Percentiles rank a stretch among this genome's conserved stretches.
Evolutionary conservation across 2,797 vertebrate genomes (phyloP).

Genomic region (Capromys pilorides): DNA sequence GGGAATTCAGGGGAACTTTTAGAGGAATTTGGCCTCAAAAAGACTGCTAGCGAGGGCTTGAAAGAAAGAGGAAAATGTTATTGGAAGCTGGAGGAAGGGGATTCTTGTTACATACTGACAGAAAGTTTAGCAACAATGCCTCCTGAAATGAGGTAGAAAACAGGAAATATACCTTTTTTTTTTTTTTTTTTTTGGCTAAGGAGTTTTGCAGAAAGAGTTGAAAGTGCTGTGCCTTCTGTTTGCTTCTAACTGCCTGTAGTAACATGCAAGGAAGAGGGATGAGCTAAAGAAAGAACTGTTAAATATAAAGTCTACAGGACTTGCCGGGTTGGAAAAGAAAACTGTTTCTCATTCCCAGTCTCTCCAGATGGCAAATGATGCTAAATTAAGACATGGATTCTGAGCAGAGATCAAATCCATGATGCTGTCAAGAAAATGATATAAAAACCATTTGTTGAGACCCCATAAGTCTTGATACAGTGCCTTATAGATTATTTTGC

Average conservation of each 20-base stretch:
- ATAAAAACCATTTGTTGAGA: constrained; percentile 77
- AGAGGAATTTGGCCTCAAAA: constrained; percentile 13
- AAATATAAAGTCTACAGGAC: constrained; percentile 81
- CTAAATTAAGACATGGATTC: constrained; percentile 81
- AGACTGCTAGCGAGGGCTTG: not conserved
- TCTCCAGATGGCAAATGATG: constrained; percentile 81
- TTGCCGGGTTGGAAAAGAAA: constrained; percentile 81
- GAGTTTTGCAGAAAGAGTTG: constrained; percentile 60
- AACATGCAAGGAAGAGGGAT: constrained; percentile 76
- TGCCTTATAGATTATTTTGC: constrained; percentile 58
- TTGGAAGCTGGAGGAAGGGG: constrained; percentile 2
- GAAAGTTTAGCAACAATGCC: constrained; percentile 73
- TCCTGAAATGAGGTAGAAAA: constrained; percentile 70
- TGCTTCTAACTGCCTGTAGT: constrained; percentile 78
- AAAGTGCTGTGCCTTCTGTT: constrained; percentile 68
- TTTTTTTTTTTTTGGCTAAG: constrained; percentile 64
- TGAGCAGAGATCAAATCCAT: constrained; percentile 81
- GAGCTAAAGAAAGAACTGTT: constrained; percentile 81
- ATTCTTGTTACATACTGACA: constrained; percentile 29
- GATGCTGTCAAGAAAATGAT: constrained; percentile 76
- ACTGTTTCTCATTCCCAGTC: constrained; percentile 81
- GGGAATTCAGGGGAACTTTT: not conserved
- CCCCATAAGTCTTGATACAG: constrained; percentile 58
- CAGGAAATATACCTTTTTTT: constrained; percentile 69
- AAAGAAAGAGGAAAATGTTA: constrained; percentile 9